phyloP scores from a whole-genome alignment of 2,888 invertebrate genomes.

The Athalia rosae region DNA sequence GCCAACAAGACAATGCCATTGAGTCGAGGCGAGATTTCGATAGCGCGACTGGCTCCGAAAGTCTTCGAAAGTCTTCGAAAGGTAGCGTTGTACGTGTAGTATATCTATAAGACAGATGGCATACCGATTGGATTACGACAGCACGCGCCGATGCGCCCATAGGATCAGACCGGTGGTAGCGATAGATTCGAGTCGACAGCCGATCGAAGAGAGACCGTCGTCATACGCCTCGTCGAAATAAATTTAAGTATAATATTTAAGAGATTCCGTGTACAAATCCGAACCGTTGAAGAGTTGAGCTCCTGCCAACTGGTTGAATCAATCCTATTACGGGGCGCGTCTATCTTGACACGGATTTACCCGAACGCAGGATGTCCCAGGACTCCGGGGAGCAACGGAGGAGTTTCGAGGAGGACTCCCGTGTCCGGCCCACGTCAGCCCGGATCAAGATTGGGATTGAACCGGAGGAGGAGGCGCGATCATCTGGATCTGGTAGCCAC shows the following conservation, averaged over 20 bases:
- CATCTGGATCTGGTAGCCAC: constrained; percentile 42
- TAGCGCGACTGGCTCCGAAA: background rate
- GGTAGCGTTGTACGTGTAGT: constrained; percentile 7
- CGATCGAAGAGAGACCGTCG: constrained; percentile 57
- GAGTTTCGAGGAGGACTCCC: constrained; percentile 50
- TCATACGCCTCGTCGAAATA: constrained; percentile 61
- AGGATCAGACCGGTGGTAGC: constrained; percentile 28
- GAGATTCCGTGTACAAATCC: constrained; percentile 61
- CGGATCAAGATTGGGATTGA: constrained; percentile 52
- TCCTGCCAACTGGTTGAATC: constrained; percentile 56
- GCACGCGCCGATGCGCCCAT: constrained; percentile 48
- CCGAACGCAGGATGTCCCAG: constrained; percentile 59
- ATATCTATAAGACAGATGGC: constrained; percentile 16
- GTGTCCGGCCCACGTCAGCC: constrained; percentile 60
- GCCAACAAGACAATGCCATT: constrained; percentile 21
- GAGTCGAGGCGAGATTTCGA: constrained; percentile 25
- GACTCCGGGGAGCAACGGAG: constrained; percentile 14
- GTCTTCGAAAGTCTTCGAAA: constrained; percentile 34
- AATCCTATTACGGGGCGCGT: constrained; percentile 66
- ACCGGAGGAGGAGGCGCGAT: constrained; percentile 30
- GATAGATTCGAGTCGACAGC: constrained; percentile 54
- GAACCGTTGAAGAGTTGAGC: constrained; percentile 53
- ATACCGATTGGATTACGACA: constrained; percentile 47
- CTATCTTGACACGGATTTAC: constrained; percentile 60
- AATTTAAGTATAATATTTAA: constrained; percentile 59